These are phyloP conservation scores for Protula sp. DNA, from an alignment of 2,888 invertebrate genomes.

Conservation along the genomic window DNA sequence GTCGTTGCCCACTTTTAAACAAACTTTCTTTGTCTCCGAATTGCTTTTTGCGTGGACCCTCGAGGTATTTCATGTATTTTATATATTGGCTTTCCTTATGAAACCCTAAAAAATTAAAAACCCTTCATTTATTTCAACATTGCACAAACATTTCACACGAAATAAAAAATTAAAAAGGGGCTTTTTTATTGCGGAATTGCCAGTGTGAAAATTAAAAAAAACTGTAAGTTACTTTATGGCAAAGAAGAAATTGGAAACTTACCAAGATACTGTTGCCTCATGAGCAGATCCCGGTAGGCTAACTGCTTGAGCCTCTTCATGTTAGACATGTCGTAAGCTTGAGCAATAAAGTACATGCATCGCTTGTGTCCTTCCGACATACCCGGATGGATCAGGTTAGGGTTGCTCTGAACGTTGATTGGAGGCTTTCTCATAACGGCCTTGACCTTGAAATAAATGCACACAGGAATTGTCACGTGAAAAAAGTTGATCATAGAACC, in stretches of 20 bases:
- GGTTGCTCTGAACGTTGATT: neutral
- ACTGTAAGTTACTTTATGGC: neutral
- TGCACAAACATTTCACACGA: no score
- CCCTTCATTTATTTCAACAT: neutral
- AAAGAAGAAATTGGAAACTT: no score
- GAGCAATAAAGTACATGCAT: neutral
- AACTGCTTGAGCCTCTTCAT: conserved; percentile 3
- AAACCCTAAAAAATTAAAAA: conserved; percentile 3
- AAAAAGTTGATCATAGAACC: no score
- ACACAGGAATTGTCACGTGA: no score
- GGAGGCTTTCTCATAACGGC: no score
- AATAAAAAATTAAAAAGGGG: neutral
- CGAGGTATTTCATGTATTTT: conserved; percentile 7
- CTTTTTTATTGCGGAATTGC: neutral
- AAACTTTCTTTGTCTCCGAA: conserved; percentile 1
- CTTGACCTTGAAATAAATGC: no score
- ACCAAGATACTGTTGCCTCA: conserved; percentile 5
- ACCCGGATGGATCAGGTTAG: neutral
- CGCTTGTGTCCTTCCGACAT: neutral
- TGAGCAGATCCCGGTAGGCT: conserved; percentile 1
- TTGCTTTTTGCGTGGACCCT: conserved; percentile 4
- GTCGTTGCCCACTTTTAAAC: neutral
- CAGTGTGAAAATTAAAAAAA: neutral
- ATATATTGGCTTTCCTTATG: conserved; percentile 1
- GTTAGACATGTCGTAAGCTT: conserved; percentile 3